A percentile compares a stretch with the other conserved stretches of the same genome.
These are phyloP conservation scores for Drosophila anceps DNA, from an alignment of 2,888 invertebrate genomes.

Conservation along the genomic window DNA sequence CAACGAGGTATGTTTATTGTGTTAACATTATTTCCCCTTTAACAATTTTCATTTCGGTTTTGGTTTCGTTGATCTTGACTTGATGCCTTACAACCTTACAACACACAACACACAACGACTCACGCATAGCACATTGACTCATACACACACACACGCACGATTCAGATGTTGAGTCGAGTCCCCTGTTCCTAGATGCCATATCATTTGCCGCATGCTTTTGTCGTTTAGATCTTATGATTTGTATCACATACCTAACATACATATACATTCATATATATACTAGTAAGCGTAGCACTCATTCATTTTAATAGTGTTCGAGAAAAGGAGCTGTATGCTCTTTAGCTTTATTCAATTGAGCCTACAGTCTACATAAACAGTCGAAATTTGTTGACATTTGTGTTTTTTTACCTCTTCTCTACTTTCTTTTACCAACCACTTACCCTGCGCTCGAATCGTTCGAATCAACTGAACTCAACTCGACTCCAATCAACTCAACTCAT, in stretches of 20 bases:
- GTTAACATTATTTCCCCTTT: conserved; percentile 38
- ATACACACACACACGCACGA: conserved; percentile 10
- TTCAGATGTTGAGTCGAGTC: conserved; percentile 7
- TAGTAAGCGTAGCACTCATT: conserved; percentile 49
- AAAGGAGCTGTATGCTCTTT: conserved; percentile 7
- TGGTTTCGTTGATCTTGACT: conserved; percentile 16
- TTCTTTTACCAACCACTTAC: conserved; percentile 71
- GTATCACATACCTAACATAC: neutral
- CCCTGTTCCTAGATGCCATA: conserved; percentile 23
- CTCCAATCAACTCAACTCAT: conserved; percentile 60
- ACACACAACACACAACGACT: neutral
- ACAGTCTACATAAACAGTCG: conserved; percentile 44
- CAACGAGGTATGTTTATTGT: conserved; percentile 80
- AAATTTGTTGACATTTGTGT: conserved; percentile 73
- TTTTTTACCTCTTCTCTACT: conserved; percentile 73
- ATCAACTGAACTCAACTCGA: conserved; percentile 53
- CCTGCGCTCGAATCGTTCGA: conserved; percentile 70
- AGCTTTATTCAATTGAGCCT: conserved; percentile 35
- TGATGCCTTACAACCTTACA: neutral
- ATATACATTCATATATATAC: neutral
- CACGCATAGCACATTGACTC: conserved; percentile 22
- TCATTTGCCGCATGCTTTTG: conserved; percentile 57
- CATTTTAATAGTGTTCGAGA: conserved; percentile 27
- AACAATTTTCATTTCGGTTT: conserved; percentile 24
- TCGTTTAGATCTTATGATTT: conserved; percentile 23